Evolutionary conservation across 2,797 vertebrate species (phyloP), one percentile per base, ranked within the genome.

Genomic region (Paratrypauchen microcephalus): DNA sequence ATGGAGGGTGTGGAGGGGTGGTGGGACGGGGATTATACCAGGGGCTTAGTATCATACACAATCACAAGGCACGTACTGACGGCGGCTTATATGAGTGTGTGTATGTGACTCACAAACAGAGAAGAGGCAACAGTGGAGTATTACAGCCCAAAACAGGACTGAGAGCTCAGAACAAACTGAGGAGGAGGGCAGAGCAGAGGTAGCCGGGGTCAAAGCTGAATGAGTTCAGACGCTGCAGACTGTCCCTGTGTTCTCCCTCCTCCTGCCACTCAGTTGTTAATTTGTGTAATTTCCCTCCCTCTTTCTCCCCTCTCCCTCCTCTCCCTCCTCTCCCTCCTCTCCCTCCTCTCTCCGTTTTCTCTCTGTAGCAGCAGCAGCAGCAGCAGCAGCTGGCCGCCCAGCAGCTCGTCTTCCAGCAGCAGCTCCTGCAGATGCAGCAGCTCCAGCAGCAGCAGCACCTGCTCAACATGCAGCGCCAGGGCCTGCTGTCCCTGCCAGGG

Each of bases 321-420:
- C 76, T 78, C 68, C 80, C 75, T 79, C 85, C 87, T 83, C 91
- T 91, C 57, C 69, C 78, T 68, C 69, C 59, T 80, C 84, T 76
- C 74, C 62, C 75, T 76, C 68, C 79, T 75, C 80, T 86, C 24
- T 26, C 24, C 24, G 1, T 26, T 2, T 26, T 26, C 24, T 26
- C 87, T 84, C 91, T 91, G 88, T 89, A 92, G 91, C 92, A 93
- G 87, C 92, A 93, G 86, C 95, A 98, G 92, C 97, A 97, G 85
- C 97, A 98, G 88, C 96, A 99, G 94, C 97, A 99, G 94, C 94
- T 98, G 92, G 97, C 97, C 39, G 97, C 97, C 82, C 97, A 99
- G 93, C 97, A 99, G 96, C 96, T 99, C 90, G 97, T 98, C 93
- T 99, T 99, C 96, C 97, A 99, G 93, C 97, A 99, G 93, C 97